Percentiles rank a stretch among this genome's conserved stretches.
Evolutionary conservation across 1,140 invertebrate genomes (phyloP).

Genomic region (Globodera rostochiensis): DNA sequence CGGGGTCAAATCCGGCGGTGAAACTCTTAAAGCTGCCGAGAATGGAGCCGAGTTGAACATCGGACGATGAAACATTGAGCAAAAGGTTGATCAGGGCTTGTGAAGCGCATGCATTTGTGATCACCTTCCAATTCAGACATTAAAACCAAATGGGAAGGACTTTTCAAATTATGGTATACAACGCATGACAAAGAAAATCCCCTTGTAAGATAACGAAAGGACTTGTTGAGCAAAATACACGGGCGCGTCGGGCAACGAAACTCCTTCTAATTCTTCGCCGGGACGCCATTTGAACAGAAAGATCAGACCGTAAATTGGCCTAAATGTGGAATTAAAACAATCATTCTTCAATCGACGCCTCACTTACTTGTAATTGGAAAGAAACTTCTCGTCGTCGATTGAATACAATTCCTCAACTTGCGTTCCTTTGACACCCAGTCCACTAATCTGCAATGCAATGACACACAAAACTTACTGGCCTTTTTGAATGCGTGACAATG

Average conservation of each 20-base stretch:
- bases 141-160: neutral
- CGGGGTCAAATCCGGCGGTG: slow-evolving; percentile 86
- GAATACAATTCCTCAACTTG: slow-evolving; percentile 98
- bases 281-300: slow-evolving; percentile 97
- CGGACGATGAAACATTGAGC: slow-evolving; percentile 77
- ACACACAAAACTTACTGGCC: too few relatives aligned
- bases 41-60: slow-evolving; percentile 84
- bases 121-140: slow-evolving; percentile 75
- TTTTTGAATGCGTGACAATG: too few relatives aligned
- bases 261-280: slow-evolving; percentile 81
- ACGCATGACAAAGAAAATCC: too few relatives aligned
- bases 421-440: slow-evolving; percentile 75
- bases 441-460: slow-evolving; percentile 72
- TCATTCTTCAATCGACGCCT: neutral
- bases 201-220: slow-evolving; percentile 4
- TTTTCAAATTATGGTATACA: too few relatives aligned
- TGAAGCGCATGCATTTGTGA: slow-evolving; percentile 97
- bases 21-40: slow-evolving; percentile 90
- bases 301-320: slow-evolving; percentile 94
- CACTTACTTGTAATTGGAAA: slow-evolving; percentile 6
- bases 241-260: slow-evolving; percentile 80
- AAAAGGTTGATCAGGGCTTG: slow-evolving; percentile 95
- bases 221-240: slow-evolving; percentile 99
- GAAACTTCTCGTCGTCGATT: slow-evolving; percentile 74
- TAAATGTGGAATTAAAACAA: slow-evolving; percentile 65